Evolutionary conservation across 2,888 invertebrate genomes (phyloP).

Genomic region (Venustoraphidia nigricollis): DNA sequence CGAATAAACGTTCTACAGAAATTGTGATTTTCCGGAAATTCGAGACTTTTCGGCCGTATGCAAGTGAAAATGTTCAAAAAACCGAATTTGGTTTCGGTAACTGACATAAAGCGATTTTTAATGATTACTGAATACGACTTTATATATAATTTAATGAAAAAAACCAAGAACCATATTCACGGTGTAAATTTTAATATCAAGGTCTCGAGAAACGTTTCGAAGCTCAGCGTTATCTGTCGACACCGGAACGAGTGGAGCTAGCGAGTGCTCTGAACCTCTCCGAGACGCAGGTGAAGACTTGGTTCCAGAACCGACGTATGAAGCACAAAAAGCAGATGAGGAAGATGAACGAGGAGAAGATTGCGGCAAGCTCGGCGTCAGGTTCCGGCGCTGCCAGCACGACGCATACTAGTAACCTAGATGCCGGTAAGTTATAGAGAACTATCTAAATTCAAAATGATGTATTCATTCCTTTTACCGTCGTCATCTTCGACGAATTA

Average conservation of each 20-base stretch:
- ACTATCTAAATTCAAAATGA: no score
- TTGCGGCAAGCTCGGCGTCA: constrained; percentile 6
- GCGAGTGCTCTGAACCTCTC: constrained; percentile 85
- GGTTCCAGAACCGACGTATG: constrained; percentile 97
- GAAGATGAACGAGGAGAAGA: constrained; percentile 42
- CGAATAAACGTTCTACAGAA: no score
- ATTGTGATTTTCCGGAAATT: no score
- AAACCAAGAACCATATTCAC: background rate
- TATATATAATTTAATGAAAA: background rate
- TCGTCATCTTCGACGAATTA: no score
- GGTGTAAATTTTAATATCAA: constrained; percentile 13
- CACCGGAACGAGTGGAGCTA: constrained; percentile 89
- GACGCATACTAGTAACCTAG: background rate
- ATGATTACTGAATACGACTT: no score
- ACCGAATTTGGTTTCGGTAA: no score
- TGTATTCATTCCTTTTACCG: no score
- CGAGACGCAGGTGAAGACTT: constrained; percentile 94
- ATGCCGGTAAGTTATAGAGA: background rate
- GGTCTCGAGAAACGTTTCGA: constrained; percentile 93
- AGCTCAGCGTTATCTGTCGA: constrained; percentile 85
- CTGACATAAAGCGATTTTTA: no score
- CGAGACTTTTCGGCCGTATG: no score
- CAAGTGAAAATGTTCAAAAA: no score
- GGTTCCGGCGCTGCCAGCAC: background rate
- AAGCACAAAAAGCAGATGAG: constrained; percentile 86